Base-by-base conservation (phyloP, 2,113 vertebrate genomes). In the Hippocampus barbouri region DNA sequence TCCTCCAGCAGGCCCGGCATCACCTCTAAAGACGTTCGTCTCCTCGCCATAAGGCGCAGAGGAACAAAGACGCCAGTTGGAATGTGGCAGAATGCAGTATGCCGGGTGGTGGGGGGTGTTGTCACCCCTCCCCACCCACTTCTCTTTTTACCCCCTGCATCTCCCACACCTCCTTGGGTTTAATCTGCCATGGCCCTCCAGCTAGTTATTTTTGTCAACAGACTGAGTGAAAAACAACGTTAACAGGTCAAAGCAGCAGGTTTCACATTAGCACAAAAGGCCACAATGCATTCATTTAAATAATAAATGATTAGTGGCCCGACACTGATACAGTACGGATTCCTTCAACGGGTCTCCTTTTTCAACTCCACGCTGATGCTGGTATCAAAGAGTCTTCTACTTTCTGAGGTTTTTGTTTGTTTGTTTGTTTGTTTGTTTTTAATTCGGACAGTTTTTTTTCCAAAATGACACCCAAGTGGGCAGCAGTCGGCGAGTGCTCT, bases 171-270 rank as follows among this genome's bases (percentile, higher is more conserved):
- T 64, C 53, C 80, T 73, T 14, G 68, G 71, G 81, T 74, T 27
- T 80, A 72, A 82, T 76, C 79, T 77, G 61, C 56, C 75, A 61
- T 20, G 64, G 69, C 85, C 85, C 77, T 84, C 62, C 82, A 89
- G 87, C 82, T 85, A 81, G 85, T 80, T 89, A 82, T 89, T 90
- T 77, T 56, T 38, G 69, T 65, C 74, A 87, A 75, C 59, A 73
- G 71, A 75, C 64, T 9, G 27, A 78, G 67, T 65, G 71, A 49
- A 62, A 82, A 79, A 70, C 73, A 73, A 15, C 66, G 86, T 79
- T 81, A 79, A 85, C 75, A 70, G 73, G 83, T 80, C 83, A 81
- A 75, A 83, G 6, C 59, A 18, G 5, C 25, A 30, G 15, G 74
- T 79, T 83, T 69, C 69, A 79, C 78, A 75, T 51, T 0, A 69